Base-by-base conservation (phyloP, 2,113 vertebrate genomes). In the Rhinopomastus cyanomelas region DNA sequence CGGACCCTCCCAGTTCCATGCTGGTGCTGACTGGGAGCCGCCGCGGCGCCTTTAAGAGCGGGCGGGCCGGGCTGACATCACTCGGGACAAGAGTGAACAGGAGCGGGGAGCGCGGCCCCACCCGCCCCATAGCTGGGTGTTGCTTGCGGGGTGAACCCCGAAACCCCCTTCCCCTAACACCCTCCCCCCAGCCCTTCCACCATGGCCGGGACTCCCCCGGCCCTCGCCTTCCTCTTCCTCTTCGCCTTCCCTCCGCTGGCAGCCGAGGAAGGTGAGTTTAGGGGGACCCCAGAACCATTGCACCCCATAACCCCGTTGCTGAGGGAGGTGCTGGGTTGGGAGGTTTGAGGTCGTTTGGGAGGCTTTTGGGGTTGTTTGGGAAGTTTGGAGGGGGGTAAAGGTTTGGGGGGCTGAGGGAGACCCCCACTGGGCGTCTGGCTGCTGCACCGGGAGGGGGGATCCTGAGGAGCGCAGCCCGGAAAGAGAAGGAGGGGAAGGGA, bases 1-100 rank as follows among this genome's bases (percentile, higher is more conserved):
- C 12, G 42, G 12, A 17, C 48, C 49, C 16, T 59, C 67, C 67
- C 74, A 60, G 60, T n/a, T 7, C 74, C 96, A 18, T 96, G 97
- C 16, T 97, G 98, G 98, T 97, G 97, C 16, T 93, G 96, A 73
- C 73, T 97, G 87, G 96, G 55, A 97, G 88, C 73, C n/a, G n/a
- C n/a, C n/a, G n/a, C n/a, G 97, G 97, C 8, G 94, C 93, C 85
- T 98, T 48, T 97, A 98, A 97, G 97, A 52, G 86, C 17, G 72
- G 88, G 79, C 60, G 79, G 62, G 71, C 48, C 74, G 46, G 23
- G 6, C 61, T 66, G 92, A 80, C 73, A 49, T 90, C 67, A 87
- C 44, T 18, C 21, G 25, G 90, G 66, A 32, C 80, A 59, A 75
- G 81, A 92, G 79, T 88, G 90, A 92, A 88, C 90, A 92, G 90